Base-by-base conservation (phyloP, 2,888 invertebrate genomes). In the Machimus rusticus region DNA sequence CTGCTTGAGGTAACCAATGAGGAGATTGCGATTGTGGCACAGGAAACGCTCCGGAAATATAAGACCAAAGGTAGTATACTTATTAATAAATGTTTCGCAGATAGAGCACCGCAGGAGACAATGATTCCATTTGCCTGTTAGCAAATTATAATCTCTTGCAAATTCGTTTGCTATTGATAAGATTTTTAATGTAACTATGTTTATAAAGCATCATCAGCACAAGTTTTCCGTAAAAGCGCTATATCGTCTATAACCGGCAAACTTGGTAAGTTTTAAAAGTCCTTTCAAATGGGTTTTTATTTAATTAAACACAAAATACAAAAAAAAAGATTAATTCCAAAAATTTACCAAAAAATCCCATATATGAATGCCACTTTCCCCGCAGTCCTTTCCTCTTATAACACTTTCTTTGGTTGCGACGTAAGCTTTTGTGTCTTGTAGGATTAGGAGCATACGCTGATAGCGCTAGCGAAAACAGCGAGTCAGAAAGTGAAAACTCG, bases 1-100 rank as follows among this genome's bases (percentile, higher is more conserved):
- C 95, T 99, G 88, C 94, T 99, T 90, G 98, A 98, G 93, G 98
- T 98, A 90, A 99, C 99, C 34, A 97, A 96, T 93, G 95, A 96
- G 93, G 97, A 98, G 94, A 97, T 99, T 92, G 94, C 95, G 91
- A 94, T 94, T 91, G 95, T 98, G 91, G 97, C 97, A 93, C 95
- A 95, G 93, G 98, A 98, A 94, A 96, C 97, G 92, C 94, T 96
- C 93, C 96, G 95, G 94, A 96, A 95, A 94, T 95, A 95, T 91
- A 94, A 95, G 93, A 92, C 93, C 92, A 96, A 97, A 97, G 97
- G 97, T 97, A 96, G 95, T 94, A 93, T 93, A 92, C 39, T 92
- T 90, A 89, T 89, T 57, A 55, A 82, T 57, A 55, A 46, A 87
- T 57, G 74, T 86, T 87, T 84, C 28, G 76, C 82, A 79, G 46